These are phyloP conservation scores for Andrena camellia DNA, from an alignment of 2,888 invertebrate genomes.

Conservation along the genomic window DNA sequence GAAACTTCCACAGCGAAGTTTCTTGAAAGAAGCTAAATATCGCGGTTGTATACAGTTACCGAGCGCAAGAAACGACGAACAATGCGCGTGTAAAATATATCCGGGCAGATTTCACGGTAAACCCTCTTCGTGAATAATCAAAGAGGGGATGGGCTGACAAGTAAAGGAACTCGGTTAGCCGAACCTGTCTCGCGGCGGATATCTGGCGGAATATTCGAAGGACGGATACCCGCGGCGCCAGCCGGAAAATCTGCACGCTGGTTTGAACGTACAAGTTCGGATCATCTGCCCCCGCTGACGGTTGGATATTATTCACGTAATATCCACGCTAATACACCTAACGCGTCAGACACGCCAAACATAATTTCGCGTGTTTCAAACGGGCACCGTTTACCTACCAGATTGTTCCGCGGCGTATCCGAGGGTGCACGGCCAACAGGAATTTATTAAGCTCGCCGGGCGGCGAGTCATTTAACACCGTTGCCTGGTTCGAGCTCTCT, in stretches of 20 bases:
- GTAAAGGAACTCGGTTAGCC: conserved; percentile 26
- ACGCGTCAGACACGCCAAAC: conserved; percentile 8
- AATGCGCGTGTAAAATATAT: conserved; percentile 31
- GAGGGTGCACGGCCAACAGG: neutral
- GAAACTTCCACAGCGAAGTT: neutral
- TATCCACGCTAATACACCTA: neutral
- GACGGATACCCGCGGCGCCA: conserved; percentile 10
- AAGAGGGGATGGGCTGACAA: conserved; percentile 15
- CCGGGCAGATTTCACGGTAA: neutral
- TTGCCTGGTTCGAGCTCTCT: neutral
- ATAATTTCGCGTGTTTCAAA: conserved; percentile 3
- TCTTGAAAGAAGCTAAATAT: conserved; percentile 3
- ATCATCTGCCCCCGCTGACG: neutral
- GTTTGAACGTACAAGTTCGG: conserved; percentile 6
- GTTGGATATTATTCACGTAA: conserved; percentile 8
- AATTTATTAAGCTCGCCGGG: conserved; percentile 5
- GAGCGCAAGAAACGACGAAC: conserved; percentile 20
- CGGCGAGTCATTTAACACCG: conserved; percentile 15
- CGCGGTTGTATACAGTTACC: no score
- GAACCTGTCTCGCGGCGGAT: neutral
- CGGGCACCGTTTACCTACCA: neutral
- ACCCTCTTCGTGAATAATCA: conserved; percentile 52
- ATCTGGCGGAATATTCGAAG: conserved; percentile 24
- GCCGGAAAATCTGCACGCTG: conserved; percentile 12
- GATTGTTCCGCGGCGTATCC: neutral